Evolutionary conservation across 1,140 invertebrate species (phyloP), one percentile per base, ranked within the genome.

Genomic region (Aphelinus atriplicis): DNA sequence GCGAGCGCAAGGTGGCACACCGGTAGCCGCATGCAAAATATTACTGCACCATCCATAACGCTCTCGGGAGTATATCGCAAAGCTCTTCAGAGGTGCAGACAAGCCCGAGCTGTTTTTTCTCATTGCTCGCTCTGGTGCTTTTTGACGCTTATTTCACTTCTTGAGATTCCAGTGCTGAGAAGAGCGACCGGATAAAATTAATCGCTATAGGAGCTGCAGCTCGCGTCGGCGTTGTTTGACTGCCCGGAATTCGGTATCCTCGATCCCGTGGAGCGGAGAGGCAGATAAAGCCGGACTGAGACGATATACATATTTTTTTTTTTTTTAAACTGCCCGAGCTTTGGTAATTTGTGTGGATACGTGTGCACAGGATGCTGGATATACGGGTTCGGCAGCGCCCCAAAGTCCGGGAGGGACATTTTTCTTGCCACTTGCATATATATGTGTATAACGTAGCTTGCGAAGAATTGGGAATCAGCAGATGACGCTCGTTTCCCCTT

Each of bases 401-500:
- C 81, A 84, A 80, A 84, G 84, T 84, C 79, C 82, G 78, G 65
- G 56, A 79, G 79, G 61, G 78, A 77, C 81, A 83, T 83, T 83
- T 78, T 78, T 78, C 71, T 78, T 69, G 43, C 65, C 51, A 51
- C n/a, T 72, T 75, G 56, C 57, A 26, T 69, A 71, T 60, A 69
- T 9, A 46, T 26, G 26, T 26, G 26, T 26, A 26, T 26, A 26
- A 26, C 26, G 26, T 26, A 26, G 26, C 26, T 26, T 26, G 26
- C 26, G 26, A 26, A 82, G 81, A 81, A 85, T 85, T 80, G 82
- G 80, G 83, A 84, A 84, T 81, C 77, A 83, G 82, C 84, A 84
- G 83, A 85, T 86, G 85, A 85, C 83, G 84, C 83, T 85, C 80
- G 77, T 81, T 85, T 81, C 71, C 73, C 79, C 75, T 71, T 78